These are phyloP conservation scores for Octonoba sinensis DNA, from an alignment of 2,888 invertebrate species.

Conservation along the genomic window DNA sequence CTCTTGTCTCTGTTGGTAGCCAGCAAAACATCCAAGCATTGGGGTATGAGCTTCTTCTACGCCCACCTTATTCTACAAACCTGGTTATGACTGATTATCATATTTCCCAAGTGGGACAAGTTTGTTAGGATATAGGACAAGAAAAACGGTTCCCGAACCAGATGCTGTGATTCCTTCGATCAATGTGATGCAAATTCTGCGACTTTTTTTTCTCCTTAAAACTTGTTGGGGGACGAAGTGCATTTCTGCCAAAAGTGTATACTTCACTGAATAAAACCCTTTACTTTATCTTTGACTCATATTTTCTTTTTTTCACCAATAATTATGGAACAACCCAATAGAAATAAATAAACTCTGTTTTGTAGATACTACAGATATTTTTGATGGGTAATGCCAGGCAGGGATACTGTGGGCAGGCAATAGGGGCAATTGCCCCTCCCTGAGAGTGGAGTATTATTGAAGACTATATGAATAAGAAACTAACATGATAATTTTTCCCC, in stretches of 20 bases:
- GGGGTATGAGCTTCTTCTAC: constrained; percentile 1
- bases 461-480: too few relatives aligned
- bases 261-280: constrained; percentile 7
- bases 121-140: too few relatives aligned
- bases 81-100: constrained; percentile 3
- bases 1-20: constrained; percentile 4
- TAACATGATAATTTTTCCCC: too few relatives aligned
- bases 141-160: background rate
- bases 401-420: too few relatives aligned
- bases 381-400: too few relatives aligned
- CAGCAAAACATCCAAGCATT: background rate
- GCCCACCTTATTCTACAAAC: constrained; percentile 5
- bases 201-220: constrained; percentile 1
- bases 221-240: constrained; percentile 3
- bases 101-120: background rate
- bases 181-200: constrained; percentile 3
- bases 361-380: too few relatives aligned
- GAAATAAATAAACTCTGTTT: too few relatives aligned
- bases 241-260: background rate
- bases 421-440: too few relatives aligned
- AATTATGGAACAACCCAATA: constrained; percentile 9
- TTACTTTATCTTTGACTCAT: constrained; percentile 3
- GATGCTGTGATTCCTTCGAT: background rate
- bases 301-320: background rate
- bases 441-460: too few relatives aligned